Percentiles rank a stretch among this genome's conserved stretches.
Conservation (phyloP, 2,113 vertebrate species). For the Zosterops hypoxanthus region DNA sequence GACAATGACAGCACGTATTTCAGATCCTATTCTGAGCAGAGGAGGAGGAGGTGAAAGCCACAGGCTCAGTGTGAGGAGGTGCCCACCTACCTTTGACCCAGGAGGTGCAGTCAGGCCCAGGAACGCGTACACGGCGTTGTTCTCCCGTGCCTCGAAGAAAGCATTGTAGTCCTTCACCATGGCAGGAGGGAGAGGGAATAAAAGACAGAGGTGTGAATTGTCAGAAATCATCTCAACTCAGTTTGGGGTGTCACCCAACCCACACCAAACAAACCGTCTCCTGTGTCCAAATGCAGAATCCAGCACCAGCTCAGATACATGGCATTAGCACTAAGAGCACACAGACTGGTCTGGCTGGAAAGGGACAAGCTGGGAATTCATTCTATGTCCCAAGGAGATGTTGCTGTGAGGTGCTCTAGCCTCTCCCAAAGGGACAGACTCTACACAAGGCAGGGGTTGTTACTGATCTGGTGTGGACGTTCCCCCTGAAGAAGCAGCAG, state of each 20-base stretch:
- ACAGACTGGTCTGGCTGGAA: neutral
- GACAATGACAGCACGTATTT: neutral
- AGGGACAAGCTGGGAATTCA: neutral
- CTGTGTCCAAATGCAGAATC: rapidly evolving
- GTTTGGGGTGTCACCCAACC: neutral
- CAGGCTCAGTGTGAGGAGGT: neutral
- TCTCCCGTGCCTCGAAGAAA: slow-evolving; percentile 95
- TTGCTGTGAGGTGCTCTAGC: neutral
- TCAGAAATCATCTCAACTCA: neutral
- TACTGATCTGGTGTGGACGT: rapidly evolving
- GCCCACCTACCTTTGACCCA: slow-evolving; percentile 88
- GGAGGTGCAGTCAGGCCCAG: slow-evolving; percentile 93
- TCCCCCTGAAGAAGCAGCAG: neutral
- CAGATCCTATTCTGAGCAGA: neutral
- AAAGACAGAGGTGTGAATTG: neutral
- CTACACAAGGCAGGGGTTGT: neutral
- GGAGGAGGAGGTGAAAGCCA: neutral
- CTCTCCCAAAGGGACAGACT: neutral
- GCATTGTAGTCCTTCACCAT: slow-evolving; percentile 85
- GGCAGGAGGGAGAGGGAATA: neutral
- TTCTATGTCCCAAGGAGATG: neutral
- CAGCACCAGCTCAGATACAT: neutral
- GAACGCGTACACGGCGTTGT: slow-evolving; percentile 93
- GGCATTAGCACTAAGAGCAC: neutral
- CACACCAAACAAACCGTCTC: neutral